These are phyloP conservation scores for Plecturocebus donacophilus DNA, from an alignment of 2,113 vertebrate genomes.

Conservation along the genomic window DNA sequence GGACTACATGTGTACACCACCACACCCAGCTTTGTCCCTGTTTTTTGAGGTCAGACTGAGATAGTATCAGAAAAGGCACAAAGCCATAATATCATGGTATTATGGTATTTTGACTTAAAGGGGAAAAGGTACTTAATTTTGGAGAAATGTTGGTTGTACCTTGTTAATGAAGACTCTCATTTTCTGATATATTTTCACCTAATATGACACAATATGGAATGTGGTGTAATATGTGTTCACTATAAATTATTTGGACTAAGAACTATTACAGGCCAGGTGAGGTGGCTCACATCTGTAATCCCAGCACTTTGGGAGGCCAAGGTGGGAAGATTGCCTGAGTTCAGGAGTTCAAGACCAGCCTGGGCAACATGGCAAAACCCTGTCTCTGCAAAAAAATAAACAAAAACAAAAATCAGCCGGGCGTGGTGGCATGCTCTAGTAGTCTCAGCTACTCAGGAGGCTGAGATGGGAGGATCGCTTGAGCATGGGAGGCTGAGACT, in stretches of 20 bases:
- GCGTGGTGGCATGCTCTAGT: no score
- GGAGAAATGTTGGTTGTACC: constrained; percentile 37
- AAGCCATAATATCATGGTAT: constrained; percentile 63
- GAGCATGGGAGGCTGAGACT: no score
- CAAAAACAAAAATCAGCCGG: no score
- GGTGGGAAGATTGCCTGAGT: no score
- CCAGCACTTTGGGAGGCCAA: no score
- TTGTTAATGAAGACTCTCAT: constrained; percentile 70
- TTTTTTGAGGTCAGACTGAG: constrained; percentile 72
- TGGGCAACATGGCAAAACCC: no score
- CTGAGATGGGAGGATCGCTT: no score
- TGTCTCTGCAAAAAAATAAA: no score
- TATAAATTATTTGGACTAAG: constrained; percentile 63
- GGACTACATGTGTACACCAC: no score
- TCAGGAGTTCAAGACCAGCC: no score
- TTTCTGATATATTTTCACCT: constrained; percentile 78
- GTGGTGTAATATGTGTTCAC: constrained; percentile 62
- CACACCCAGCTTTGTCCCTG: background rate
- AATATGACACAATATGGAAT: constrained; percentile 35
- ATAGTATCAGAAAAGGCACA: constrained; percentile 80
- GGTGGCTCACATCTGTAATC: no score
- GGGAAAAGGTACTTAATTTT: background rate
- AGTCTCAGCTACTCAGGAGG: no score
- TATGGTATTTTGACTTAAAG: constrained; percentile 74
- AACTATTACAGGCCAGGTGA: background rate